Base-by-base conservation (phyloP, 2,797 vertebrate genomes). In the Anas acuta region DNA sequence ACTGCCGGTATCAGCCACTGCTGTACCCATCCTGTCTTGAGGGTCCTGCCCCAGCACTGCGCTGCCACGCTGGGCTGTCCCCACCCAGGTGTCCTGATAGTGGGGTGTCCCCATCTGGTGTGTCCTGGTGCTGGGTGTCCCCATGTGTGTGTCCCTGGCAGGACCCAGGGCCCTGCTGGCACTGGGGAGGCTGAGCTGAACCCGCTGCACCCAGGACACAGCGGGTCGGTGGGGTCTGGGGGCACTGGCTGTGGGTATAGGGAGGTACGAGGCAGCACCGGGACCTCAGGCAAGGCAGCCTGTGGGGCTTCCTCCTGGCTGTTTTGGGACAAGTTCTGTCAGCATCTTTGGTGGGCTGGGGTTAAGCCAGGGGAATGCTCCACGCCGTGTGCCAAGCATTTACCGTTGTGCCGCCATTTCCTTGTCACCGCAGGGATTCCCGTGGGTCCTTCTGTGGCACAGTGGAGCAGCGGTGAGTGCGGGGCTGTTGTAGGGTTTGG, bases 361-460 rank as follows among this genome's bases (percentile, higher is more conserved):
- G 18, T 2, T 62, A 9, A 0, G 0, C 47, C 0, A 2, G 15
- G 13, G 30, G 21, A 49, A 10, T 15, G 53, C 11, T 7, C 41
- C 23, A 13, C 11, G 20, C 28, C 13, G 1, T 26, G 17, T 32
- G 23, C 32, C 43, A 33, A 28, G 2, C 4, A 22, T 62, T 77
- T 33, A 82, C 74, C 47, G 9, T 17, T 16, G 64, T 96, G 74
- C 73, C 18, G 33, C 56, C 14, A 1, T 73, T 64, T 53, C 56
- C 72, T 72, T 58, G 20, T 49, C 35, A n/a, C 45, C 20, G 2
- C 62, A 92, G 92, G 65, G 89, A 88, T 70, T 5, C 22, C 84
- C 43, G 2, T 2, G 65, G 17, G 43, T 81, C 84, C 18, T 41
- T 11, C 81, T 78, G 72, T 60, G 91, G 86, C 51, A 47, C 2